These are phyloP conservation scores for Flabesymbios commensalis DNA, from an alignment of 2,888 invertebrate species.

Conservation along the genomic window DNA sequence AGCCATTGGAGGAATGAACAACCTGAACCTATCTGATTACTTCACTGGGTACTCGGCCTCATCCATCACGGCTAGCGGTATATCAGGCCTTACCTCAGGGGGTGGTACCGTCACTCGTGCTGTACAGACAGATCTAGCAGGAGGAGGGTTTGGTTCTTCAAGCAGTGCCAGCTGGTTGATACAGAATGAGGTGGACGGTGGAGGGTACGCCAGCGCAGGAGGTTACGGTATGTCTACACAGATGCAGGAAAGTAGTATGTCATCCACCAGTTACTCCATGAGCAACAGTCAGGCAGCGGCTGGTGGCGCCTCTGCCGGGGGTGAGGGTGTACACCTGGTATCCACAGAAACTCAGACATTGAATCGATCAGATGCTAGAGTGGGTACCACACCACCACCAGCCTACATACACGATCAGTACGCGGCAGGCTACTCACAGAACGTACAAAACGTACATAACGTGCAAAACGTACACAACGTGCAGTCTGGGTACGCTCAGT, in stretches of 20 bases:
- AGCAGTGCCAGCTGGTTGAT: background rate
- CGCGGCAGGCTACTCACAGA: too few relatives aligned
- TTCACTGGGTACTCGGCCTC: background rate
- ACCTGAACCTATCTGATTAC: background rate
- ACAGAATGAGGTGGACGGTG: too few relatives aligned
- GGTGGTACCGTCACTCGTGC: constrained; percentile 21
- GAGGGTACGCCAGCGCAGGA: too few relatives aligned
- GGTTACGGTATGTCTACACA: background rate
- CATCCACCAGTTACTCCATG: background rate
- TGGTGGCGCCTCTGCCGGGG: background rate
- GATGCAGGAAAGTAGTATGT: background rate
- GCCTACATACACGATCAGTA: too few relatives aligned
- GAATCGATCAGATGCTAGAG: background rate
- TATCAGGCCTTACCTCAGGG: constrained; percentile 15
- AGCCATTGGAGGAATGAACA: background rate
- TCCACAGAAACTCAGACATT: background rate
- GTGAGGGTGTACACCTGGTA: background rate
- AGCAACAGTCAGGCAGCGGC: background rate
- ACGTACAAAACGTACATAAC: too few relatives aligned
- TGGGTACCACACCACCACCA: too few relatives aligned
- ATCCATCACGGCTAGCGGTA: constrained; percentile 1
- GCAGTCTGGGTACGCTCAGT: too few relatives aligned
- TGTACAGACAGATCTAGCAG: constrained; percentile 17
- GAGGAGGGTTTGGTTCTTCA: constrained; percentile 7
- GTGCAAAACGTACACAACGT: too few relatives aligned